Percentiles rank a stretch among this genome's conserved stretches.
Evolutionary conservation across 2,113 vertebrate genomes (phyloP).

Genomic region (Echinops telfairi): DNA sequence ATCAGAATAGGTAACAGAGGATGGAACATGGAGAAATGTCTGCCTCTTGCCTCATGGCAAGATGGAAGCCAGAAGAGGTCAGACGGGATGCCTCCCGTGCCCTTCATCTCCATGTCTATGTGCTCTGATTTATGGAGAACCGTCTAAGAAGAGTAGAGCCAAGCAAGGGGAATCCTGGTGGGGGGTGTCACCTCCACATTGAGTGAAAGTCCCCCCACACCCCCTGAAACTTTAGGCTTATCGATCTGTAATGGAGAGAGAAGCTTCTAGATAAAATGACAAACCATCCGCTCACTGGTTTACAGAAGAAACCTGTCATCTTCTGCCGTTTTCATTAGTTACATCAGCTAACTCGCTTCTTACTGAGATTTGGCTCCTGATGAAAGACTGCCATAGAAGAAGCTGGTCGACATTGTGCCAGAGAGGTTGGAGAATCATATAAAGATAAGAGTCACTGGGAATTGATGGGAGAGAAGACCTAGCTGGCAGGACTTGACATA

Average conservation of each 20-base stretch:
- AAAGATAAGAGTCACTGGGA: background rate
- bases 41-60: no score
- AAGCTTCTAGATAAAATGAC: background rate
- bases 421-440: background rate
- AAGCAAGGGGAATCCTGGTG: background rate
- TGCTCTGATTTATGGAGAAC: slow-evolving; percentile 20
- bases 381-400: background rate
- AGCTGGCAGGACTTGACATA: background rate
- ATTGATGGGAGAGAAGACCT: background rate
- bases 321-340: background rate
- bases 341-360: background rate
- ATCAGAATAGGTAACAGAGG: no score
- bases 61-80: no score
- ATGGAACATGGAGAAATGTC: no score
- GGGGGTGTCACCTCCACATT: no score
- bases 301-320: background rate
- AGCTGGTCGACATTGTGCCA: background rate
- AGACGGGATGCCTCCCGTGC: no score
- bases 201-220: fast-evolving
- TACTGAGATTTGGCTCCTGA: background rate
- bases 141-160: background rate
- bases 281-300: background rate
- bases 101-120: no score
- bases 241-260: background rate
- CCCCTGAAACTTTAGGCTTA: background rate